Conservation (phyloP, 1,140 invertebrate species). For the Tetranychus cinnabarinus region DNA sequence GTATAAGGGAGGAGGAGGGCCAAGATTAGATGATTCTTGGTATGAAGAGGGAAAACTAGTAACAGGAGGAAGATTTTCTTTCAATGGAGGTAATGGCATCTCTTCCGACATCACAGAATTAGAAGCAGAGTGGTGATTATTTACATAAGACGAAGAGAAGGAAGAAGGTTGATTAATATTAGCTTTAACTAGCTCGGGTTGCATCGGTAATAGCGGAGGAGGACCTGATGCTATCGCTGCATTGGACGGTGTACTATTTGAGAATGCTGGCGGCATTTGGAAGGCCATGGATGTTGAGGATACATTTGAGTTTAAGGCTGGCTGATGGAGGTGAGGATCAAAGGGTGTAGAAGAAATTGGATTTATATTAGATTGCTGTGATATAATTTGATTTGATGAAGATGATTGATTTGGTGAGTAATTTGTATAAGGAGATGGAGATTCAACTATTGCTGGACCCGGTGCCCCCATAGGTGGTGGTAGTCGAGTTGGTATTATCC, state of each 20-base stretch:
- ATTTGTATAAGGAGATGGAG: not conserved
- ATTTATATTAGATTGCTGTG: too few relatives aligned
- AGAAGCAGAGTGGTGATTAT: not conserved
- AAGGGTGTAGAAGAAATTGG: too few relatives aligned
- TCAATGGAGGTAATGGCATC: not conserved
- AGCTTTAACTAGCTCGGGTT: not conserved
- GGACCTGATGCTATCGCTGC: not conserved
- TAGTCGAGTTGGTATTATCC: not conserved
- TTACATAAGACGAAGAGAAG: not conserved
- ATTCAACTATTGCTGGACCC: too few relatives aligned
- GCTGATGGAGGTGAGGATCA: too few relatives aligned
- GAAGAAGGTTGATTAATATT: not conserved
- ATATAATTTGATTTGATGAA: too few relatives aligned
- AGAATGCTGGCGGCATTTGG: too few relatives aligned
- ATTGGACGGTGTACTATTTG: too few relatives aligned
- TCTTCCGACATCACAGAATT: not conserved
- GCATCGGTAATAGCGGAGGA: not conserved
- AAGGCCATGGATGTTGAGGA: too few relatives aligned
- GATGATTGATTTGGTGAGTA: too few relatives aligned
- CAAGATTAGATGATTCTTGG: too few relatives aligned
- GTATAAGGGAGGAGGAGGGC: too few relatives aligned
- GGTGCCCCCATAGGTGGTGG: not conserved
- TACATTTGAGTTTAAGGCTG: too few relatives aligned
- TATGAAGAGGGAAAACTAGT: not conserved
- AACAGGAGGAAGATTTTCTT: not conserved